A percentile compares a stretch with the other conserved stretches of the same genome.
These are phyloP conservation scores for Olivierus martensii DNA, from an alignment of 1,140 invertebrate species.

Conservation along the genomic window DNA sequence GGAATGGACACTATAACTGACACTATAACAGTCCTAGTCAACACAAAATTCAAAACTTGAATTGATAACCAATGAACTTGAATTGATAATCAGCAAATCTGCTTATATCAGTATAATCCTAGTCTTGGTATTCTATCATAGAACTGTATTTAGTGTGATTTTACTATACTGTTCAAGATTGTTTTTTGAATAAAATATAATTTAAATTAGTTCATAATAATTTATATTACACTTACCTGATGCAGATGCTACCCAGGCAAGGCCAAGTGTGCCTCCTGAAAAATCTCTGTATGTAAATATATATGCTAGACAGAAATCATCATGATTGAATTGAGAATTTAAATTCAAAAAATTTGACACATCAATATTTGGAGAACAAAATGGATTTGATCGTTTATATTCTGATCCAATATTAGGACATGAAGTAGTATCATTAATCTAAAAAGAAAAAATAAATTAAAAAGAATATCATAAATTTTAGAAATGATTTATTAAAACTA, in stretches of 20 bases:
- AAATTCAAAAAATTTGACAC: conserved; percentile 98
- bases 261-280: conserved; percentile 84
- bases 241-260: conserved; percentile 96
- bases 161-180: too few relatives aligned
- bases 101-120: too few relatives aligned
- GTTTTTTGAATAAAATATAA: too few relatives aligned
- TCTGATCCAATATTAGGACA: conserved; percentile 40
- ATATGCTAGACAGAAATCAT: conserved; percentile 96
- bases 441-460: conserved; percentile 20
- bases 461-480: neutral
- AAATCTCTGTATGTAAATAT: conserved; percentile 97
- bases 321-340: conserved; percentile 91
- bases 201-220: too few relatives aligned
- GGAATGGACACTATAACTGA: too few relatives aligned
- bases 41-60: too few relatives aligned
- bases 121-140: too few relatives aligned
- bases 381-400: conserved; percentile 64
- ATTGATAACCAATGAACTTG: too few relatives aligned
- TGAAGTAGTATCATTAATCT: conserved; percentile 78
- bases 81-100: too few relatives aligned
- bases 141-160: too few relatives aligned
- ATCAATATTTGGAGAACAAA: conserved; percentile 95
- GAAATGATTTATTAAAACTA: neutral
- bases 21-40: too few relatives aligned
- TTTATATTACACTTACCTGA: too few relatives aligned